phyloP scores from a whole-genome alignment of 2,888 invertebrate species.

The Chironomus riparius region DNA sequence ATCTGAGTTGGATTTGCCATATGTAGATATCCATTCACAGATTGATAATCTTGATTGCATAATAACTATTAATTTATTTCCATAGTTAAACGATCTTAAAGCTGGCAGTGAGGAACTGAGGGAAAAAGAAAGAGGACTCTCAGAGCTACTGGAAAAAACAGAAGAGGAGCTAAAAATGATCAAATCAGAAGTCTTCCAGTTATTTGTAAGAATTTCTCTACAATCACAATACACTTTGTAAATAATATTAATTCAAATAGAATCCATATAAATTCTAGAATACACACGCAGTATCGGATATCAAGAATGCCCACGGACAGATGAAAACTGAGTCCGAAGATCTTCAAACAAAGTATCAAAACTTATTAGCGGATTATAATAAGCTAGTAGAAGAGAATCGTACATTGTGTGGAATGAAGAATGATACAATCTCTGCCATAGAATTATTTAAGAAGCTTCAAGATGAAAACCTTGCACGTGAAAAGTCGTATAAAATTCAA shows the following conservation, averaged over 20 bases:
- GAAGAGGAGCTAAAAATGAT: conserved; percentile 23
- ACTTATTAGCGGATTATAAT: not conserved
- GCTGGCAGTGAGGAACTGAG: not conserved
- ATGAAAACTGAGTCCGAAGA: conserved; percentile 5
- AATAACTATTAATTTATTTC: not conserved
- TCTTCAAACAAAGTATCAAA: conserved; percentile 4
- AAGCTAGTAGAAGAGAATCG: conserved; percentile 18
- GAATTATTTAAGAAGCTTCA: conserved; percentile 22
- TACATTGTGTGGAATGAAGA: conserved; percentile 7
- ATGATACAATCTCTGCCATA: conserved; percentile 23
- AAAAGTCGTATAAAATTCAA: conserved; percentile 9
- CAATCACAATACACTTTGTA: not conserved
- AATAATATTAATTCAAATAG: too few species aligned
- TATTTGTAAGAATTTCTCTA: conserved; percentile 9
- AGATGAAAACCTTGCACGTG: conserved; percentile 4
- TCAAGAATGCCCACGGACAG: conserved; percentile 9
- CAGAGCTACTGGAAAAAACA: conserved; percentile 1
- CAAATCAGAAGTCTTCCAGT: conserved; percentile 12
- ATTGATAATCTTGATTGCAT: too few species aligned
- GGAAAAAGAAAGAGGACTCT: conserved; percentile 1
- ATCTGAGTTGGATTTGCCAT: too few species aligned
- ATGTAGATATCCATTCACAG: too few species aligned
- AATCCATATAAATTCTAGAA: conserved; percentile 13
- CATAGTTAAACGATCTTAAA: not conserved
- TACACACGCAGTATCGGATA: conserved; percentile 2